A percentile compares a stretch with the other conserved stretches of the same genome.
Evolutionary conservation across 2,888 invertebrate species (phyloP).

Genomic region (Unio pictorum): DNA sequence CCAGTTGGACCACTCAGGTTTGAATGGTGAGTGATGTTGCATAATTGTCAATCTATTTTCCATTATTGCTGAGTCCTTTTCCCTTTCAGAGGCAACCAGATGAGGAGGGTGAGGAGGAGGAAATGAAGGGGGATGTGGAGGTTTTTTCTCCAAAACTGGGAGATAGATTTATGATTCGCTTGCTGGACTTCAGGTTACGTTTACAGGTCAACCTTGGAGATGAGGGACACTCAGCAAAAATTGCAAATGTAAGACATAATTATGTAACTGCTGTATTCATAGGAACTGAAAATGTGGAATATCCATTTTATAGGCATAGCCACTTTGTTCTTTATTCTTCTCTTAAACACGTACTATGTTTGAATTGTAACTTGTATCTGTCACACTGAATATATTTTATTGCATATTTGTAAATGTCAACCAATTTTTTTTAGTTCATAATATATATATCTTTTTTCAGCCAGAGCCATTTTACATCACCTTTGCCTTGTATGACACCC

Average conservation of each 20-base stretch:
- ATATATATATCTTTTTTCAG: conserved; percentile 58
- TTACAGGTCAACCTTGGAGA: conserved; percentile 86
- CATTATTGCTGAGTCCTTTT: background rate
- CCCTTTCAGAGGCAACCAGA: background rate
- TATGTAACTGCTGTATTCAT: no score
- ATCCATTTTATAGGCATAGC: no score
- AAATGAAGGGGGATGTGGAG: conserved; percentile 64
- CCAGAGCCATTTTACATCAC: conserved; percentile 96
- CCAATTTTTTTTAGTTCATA: no score
- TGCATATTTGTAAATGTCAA: background rate
- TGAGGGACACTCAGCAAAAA: conserved; percentile 76
- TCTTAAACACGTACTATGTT: background rate
- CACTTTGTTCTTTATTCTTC: no score
- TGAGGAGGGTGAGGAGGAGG: conserved; percentile 44
- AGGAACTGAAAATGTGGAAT: no score
- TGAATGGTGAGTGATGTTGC: no score
- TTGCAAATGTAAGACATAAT: no score
- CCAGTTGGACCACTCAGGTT: no score
- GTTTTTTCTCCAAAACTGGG: conserved; percentile 86
- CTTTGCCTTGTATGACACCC: conserved; percentile 91
- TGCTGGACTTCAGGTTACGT: conserved; percentile 87
- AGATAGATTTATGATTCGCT: conserved; percentile 85
- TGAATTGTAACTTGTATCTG: background rate
- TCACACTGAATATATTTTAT: background rate
- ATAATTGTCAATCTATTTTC: background rate